Evolutionary conservation across 2,797 vertebrate species (phyloP).

Genomic region (Ceryle rudis): DNA sequence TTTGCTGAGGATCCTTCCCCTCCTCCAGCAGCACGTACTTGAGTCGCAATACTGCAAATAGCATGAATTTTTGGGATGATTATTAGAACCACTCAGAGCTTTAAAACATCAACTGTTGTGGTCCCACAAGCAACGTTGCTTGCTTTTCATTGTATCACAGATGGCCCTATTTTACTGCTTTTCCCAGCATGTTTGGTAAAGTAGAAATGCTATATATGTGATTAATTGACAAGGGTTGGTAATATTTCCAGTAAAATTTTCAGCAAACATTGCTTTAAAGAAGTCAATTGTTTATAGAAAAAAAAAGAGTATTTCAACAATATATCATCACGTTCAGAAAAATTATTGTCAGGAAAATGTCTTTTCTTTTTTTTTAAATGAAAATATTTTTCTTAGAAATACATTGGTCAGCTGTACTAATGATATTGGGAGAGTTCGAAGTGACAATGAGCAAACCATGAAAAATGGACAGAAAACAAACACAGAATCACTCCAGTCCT

Average conservation of each 20-base stretch:
- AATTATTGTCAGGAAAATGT: slow-evolving; percentile 43
- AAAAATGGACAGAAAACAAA: slow-evolving; percentile 73
- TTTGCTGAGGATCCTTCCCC: neutral
- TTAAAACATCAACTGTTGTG: neutral
- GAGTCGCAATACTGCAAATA: neutral
- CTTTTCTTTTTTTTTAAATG: neutral
- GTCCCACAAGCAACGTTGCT: neutral
- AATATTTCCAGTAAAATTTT: slow-evolving; percentile 37
- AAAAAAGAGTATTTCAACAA: slow-evolving; percentile 37
- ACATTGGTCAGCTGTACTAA: slow-evolving; percentile 60
- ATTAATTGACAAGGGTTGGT: neutral
- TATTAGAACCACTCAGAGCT: neutral
- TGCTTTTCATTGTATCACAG: neutral
- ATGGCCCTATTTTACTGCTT: neutral
- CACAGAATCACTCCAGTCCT: slow-evolving; percentile 62
- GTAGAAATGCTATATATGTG: neutral
- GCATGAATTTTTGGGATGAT: neutral
- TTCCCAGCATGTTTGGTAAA: neutral
- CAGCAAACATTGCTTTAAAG: neutral
- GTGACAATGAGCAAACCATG: slow-evolving; percentile 71
- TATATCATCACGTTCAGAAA: slow-evolving; percentile 16
- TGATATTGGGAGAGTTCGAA: slow-evolving; percentile 52
- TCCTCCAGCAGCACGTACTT: neutral
- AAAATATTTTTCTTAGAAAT: slow-evolving; percentile 65
- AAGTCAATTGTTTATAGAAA: slow-evolving; percentile 43